These are phyloP conservation scores for Leucopternis melanops DNA, from an alignment of 2,113 vertebrate species.

Conservation along the genomic window DNA sequence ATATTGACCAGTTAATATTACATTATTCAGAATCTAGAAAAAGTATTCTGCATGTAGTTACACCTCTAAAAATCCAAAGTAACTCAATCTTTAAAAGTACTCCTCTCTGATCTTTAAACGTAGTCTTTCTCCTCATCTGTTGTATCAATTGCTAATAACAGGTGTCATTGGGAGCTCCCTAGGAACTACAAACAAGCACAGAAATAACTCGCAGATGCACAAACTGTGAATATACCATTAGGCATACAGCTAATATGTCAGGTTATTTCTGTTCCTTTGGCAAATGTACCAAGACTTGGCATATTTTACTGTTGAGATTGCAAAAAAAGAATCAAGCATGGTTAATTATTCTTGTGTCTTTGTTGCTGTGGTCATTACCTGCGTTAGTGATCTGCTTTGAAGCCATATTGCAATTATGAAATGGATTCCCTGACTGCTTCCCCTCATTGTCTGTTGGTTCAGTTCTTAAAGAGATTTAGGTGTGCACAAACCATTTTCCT, in stretches of 20 bases:
- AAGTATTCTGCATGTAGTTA: not conserved
- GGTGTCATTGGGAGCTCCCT: not conserved
- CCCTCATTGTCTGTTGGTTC: not conserved
- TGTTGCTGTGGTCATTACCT: not conserved
- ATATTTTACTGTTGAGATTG: not conserved
- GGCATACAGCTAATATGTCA: not conserved
- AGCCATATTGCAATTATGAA: not conserved
- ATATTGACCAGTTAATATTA: not conserved
- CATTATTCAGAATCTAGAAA: not conserved
- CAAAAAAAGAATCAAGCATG: not conserved
- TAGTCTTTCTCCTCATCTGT: not conserved
- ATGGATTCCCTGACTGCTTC: not conserved
- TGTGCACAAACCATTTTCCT: not conserved
- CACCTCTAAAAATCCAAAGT: not conserved
- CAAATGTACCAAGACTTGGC: not conserved
- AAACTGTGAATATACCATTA: not conserved
- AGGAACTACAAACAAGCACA: not conserved
- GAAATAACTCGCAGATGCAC: not conserved
- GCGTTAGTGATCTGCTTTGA: not conserved
- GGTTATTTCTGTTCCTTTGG: not conserved
- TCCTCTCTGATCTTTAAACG: not conserved
- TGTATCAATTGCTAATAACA: not conserved
- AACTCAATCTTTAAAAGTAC: not conserved
- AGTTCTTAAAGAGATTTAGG: not conserved
- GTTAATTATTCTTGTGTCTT: not conserved